Base-by-base conservation (phyloP, 2,797 vertebrate species). In the Somateria mollissima region DNA sequence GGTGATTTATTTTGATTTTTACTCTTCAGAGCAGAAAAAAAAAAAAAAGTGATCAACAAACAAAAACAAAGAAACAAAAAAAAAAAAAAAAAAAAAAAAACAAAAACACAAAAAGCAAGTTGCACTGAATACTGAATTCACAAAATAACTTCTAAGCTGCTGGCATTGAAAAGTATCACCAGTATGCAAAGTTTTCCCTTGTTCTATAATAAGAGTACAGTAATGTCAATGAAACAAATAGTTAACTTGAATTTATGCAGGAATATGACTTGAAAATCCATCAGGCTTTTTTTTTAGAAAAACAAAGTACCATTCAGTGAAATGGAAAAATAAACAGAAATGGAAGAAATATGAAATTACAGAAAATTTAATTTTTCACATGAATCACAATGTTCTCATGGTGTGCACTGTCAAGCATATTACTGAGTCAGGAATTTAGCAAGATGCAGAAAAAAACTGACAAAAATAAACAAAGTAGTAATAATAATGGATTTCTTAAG, bases 1-100 rank as follows among this genome's bases (percentile, higher is more conserved):
- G 37, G 28, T 80, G 72, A 65, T 61, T 61, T 92, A 49, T 78
- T 94, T 90, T 86, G 6, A 51, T 90, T 89, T 92, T 82, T 73
- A 71, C 69, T 94, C 53, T 64, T 80, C 18, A 82, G 13, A 37
- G 77, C 5, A 58, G 86, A 80, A 74, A 86, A 80, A 43, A 74
- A 86, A 80, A 43, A 11, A 54, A 45, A 10, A 54, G 32, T 47
- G 45, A 89, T 72, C 25, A 43, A 51, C 49, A 36, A 16, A 24
- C 15, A 28, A 37, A 61, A 47, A 24, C 22, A 49, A 19, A 18
- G 13, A 20, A 41, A 41, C 39, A 45, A 45, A 43, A 6, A 41
- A 27, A 24, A 49, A 67, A 0, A 32, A 32, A 72, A 8, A 8
- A 5, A 72, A 8, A 8, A 5, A 72, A 8, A 8, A 5, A 36